Conservation (phyloP, 2,113 vertebrate species). For the Pseudonaja textilis region DNA sequence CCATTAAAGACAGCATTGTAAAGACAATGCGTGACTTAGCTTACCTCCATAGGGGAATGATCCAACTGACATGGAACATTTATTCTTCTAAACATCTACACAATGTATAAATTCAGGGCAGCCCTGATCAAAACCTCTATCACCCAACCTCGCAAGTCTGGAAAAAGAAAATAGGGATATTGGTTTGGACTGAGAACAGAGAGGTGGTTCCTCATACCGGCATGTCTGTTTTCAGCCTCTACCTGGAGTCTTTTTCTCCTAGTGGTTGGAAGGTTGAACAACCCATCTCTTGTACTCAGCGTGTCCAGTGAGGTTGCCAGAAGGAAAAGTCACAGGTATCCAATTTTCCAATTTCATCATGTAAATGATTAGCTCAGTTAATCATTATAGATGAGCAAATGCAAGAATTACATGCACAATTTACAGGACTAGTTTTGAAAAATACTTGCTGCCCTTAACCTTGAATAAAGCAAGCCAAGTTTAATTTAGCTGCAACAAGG, state of each 20-base stretch:
- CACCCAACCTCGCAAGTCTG: neutral
- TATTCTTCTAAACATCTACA: neutral
- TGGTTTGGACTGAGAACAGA: conserved; percentile 26
- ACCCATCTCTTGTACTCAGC: conserved; percentile 26
- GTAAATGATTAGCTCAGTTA: neutral
- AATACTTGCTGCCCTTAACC: conserved; percentile 26
- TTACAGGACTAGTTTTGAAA: conserved; percentile 24
- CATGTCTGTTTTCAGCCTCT: conserved; percentile 35
- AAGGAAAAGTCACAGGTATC: conserved; percentile 26
- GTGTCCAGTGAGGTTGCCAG: conserved; percentile 25
- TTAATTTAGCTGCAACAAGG: conserved; percentile 23
- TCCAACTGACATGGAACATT: neutral
- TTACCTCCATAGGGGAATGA: neutral
- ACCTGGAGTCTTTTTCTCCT: conserved; percentile 37
- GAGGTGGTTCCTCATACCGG: conserved; percentile 24
- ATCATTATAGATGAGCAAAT: neutral
- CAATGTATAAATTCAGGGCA: neutral
- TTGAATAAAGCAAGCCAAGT: conserved; percentile 22
- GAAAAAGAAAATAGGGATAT: conserved; percentile 9
- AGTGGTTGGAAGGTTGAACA: conserved; percentile 40
- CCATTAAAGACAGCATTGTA: neutral
- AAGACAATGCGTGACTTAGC: neutral
- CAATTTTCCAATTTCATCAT: conserved; percentile 17
- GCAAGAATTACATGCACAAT: neutral
- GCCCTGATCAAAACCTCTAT: neutral